A percentile compares a stretch with the other conserved stretches of the same genome.
These are phyloP conservation scores for Trachelus stipa DNA, from an alignment of 2,888 invertebrate genomes.

Conservation along the genomic window DNA sequence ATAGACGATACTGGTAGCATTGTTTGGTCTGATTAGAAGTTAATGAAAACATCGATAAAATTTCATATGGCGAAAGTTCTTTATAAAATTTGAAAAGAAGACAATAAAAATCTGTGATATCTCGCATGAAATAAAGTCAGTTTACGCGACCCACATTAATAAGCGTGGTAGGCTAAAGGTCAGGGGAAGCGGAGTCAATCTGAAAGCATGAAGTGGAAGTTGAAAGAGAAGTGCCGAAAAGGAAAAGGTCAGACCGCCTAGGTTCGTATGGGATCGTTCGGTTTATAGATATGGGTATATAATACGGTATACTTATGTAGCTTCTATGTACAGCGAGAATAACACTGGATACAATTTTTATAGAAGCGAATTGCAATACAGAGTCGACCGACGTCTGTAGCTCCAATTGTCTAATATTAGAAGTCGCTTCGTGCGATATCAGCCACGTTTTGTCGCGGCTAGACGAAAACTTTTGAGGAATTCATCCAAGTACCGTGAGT, in stretches of 20 bases:
- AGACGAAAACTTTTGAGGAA: neutral
- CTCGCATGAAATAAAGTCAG: neutral
- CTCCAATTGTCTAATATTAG: conserved; percentile 40
- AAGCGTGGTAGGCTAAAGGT: neutral
- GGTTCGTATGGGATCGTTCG: neutral
- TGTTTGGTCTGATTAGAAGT: neutral
- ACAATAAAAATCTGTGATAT: neutral
- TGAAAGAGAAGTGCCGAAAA: neutral
- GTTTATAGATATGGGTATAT: neutral
- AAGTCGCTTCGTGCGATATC: conserved; percentile 17
- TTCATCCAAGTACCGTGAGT: neutral
- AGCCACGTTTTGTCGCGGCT: neutral
- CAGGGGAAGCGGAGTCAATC: neutral
- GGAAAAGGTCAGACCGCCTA: neutral
- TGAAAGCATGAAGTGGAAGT: neutral
- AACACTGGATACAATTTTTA: neutral
- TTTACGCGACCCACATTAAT: neutral
- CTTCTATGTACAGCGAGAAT: neutral
- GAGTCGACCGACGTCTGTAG: neutral
- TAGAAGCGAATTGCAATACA: neutral
- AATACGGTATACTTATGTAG: neutral
- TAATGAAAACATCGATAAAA: neutral
- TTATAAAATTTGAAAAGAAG: neutral
- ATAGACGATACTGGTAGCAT: neutral
- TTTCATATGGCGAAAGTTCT: neutral